Evolutionary conservation across 2,888 invertebrate species (phyloP).

Genomic region (Aleiodes testaceus): DNA sequence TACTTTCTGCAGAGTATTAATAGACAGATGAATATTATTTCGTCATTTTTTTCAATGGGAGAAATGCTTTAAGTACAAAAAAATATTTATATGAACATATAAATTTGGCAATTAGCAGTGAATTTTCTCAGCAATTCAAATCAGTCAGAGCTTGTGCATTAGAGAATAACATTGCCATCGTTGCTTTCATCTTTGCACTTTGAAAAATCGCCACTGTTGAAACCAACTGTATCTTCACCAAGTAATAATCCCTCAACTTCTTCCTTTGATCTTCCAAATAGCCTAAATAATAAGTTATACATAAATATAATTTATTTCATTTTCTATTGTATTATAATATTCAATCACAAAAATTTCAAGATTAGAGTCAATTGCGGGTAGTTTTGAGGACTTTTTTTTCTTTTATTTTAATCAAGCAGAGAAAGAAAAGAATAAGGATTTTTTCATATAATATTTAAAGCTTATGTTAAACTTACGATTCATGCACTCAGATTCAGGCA

Average conservation of each 20-base stretch:
- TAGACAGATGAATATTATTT: constrained; percentile 16
- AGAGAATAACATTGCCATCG: constrained; percentile 56
- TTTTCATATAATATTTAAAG: background rate
- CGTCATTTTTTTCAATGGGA: background rate
- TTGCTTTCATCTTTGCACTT: constrained; percentile 58
- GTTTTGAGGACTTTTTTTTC: background rate
- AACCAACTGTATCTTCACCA: constrained; percentile 70
- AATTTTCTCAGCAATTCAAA: background rate
- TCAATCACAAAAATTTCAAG: background rate
- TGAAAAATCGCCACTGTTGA: constrained; percentile 66
- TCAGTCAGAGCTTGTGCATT: constrained; percentile 44
- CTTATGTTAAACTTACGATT: constrained; percentile 26
- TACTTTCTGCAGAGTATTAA: constrained; percentile 10
- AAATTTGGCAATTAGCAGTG: background rate
- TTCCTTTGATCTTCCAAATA: constrained; percentile 71
- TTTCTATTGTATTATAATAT: background rate
- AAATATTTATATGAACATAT: constrained; percentile 25
- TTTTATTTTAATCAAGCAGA: background rate
- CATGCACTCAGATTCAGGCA: constrained; percentile 29
- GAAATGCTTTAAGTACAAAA: constrained; percentile 38
- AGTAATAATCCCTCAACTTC: constrained; percentile 71
- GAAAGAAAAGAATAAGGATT: background rate
- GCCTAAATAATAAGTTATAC: constrained; percentile 60
- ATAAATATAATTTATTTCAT: background rate
- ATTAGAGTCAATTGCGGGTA: background rate